Evolutionary conservation across 2,113 vertebrate genomes (phyloP), one percentile per base, ranked within the genome.

Genomic region (Dromas ardeola): DNA sequence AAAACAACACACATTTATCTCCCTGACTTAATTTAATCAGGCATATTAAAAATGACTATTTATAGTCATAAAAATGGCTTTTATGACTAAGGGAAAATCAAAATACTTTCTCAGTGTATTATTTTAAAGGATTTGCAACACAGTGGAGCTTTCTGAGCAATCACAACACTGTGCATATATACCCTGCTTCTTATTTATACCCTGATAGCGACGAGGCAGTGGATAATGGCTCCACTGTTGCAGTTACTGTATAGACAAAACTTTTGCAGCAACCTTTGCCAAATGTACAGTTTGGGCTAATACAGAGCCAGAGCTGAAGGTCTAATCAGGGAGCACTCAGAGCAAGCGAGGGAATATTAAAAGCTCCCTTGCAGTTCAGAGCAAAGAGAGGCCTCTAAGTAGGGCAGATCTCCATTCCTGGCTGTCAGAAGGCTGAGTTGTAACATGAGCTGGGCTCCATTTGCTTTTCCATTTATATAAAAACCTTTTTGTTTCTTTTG

Each of bases 401-500:
- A 97, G 89, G 93, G 95, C 94, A 95, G 86, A 95, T 95, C 96
- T 87, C 93, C 91, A 65, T 79, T 93, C 65, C 81, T 2, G 94
- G 91, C 97, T 97, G 95, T 97, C 96, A 97, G 97, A 95, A 97
- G 94, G 96, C 95, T 90, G 89, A 95, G 89, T 53, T 97, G 96
- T 97, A 97, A 97, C 95, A 91, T 97, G 96, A 97, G 95, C 94
- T 93, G 89, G 86, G 81, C 93, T 97, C 86, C 94, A 69, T 96
- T 97, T 97, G 95, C 93, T 97, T 97, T 95, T 94, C 94, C 93
- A 97, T 97, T 96, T 95, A 85, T 95, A 96, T 97, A 96, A 97
- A 97, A 97, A 90, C 90, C 95, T 95, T 96, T 97, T 97, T 96
- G 97, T 97, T 96, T 94, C 97, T 95, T 97, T 97, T 97, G 97